Percentiles rank a stretch among this genome's conserved stretches.
These are phyloP conservation scores for Pseudachorutes palmiensis DNA, from an alignment of 1,140 invertebrate species.

Conservation along the genomic window DNA sequence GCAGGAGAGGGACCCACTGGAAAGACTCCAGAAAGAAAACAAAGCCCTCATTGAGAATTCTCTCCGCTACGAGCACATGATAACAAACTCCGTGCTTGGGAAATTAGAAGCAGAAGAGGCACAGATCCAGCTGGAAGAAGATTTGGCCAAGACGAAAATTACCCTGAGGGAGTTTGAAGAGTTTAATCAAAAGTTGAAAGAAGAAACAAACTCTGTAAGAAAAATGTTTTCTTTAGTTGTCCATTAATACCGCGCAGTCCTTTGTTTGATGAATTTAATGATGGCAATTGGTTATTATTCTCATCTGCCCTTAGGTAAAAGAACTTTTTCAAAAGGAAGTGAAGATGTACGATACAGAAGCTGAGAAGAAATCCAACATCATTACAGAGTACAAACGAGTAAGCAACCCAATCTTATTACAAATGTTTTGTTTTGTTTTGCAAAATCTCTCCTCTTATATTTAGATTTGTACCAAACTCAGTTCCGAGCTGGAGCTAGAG, in stretches of 20 bases:
- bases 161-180: slow-evolving; percentile 68
- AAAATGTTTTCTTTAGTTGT: not conserved
- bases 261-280: not conserved
- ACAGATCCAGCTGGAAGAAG: slow-evolving; percentile 67
- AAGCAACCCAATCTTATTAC: slow-evolving; percentile 17
- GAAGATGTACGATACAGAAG: slow-evolving; percentile 62
- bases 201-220: slow-evolving; percentile 61
- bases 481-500: slow-evolving; percentile 68
- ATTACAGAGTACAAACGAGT: slow-evolving; percentile 86
- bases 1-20: slow-evolving; percentile 51
- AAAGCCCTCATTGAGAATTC: slow-evolving; percentile 47
- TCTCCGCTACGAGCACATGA: slow-evolving; percentile 48
- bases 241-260: not conserved
- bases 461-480: slow-evolving; percentile 70
- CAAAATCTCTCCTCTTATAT: no score
- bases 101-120: slow-evolving; percentile 58
- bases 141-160: slow-evolving; percentile 65
- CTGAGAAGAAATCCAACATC: slow-evolving; percentile 60
- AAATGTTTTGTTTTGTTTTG: no score
- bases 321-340: slow-evolving; percentile 76
- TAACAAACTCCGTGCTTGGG: slow-evolving; percentile 27
- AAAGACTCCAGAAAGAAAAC: slow-evolving; percentile 52
- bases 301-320: slow-evolving; percentile 52
- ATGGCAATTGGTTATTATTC: slow-evolving; percentile 13
- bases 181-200: slow-evolving; percentile 67